A percentile compares a stretch with the other conserved stretches of the same genome.
phyloP scores from a whole-genome alignment of 2,888 invertebrate genomes.

The Drosophila aldrichi region DNA sequence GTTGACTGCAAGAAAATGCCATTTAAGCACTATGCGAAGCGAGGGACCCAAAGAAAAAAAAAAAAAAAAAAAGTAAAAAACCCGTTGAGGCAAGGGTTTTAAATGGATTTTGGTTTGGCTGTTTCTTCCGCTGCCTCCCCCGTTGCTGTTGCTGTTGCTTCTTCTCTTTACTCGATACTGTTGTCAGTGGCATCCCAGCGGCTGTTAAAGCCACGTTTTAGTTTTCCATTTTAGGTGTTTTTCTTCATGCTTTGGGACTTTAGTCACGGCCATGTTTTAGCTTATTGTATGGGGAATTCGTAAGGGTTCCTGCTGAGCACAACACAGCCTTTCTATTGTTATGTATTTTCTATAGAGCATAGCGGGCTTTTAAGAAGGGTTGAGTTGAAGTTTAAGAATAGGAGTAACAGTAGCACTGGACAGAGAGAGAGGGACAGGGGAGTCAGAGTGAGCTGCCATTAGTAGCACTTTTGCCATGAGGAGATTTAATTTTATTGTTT shows the following conservation, averaged over 20 bases:
- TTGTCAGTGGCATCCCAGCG: conserved; percentile 62
- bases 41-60: conserved; percentile 16
- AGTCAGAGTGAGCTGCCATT: conserved; percentile 50
- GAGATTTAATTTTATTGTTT: conserved; percentile 83
- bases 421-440: conserved; percentile 39
- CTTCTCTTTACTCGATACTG: conserved; percentile 17
- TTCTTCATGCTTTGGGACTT: conserved; percentile 56
- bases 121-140: not conserved
- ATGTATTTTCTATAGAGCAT: conserved; percentile 67
- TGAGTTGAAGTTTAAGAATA: not conserved
- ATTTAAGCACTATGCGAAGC: conserved; percentile 64
- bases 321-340: conserved; percentile 55
- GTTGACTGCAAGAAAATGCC: conserved; percentile 66
- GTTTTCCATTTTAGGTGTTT: conserved; percentile 75
- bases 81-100: conserved; percentile 55
- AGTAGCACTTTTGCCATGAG: conserved; percentile 68
- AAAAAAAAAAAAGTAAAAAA: conserved; percentile 17
- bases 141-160: conserved; percentile 1
- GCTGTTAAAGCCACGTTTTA: conserved; percentile 67
- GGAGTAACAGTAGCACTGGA: not conserved
- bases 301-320: conserved; percentile 44
- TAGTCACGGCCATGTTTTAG: conserved; percentile 60
- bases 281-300: conserved; percentile 75
- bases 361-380: conserved; percentile 34
- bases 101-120: conserved; percentile 71